Percentiles rank a stretch among this genome's conserved stretches.
Evolutionary conservation across 1,140 invertebrate genomes (phyloP).

Genomic region (Euura saliciscinereae): DNA sequence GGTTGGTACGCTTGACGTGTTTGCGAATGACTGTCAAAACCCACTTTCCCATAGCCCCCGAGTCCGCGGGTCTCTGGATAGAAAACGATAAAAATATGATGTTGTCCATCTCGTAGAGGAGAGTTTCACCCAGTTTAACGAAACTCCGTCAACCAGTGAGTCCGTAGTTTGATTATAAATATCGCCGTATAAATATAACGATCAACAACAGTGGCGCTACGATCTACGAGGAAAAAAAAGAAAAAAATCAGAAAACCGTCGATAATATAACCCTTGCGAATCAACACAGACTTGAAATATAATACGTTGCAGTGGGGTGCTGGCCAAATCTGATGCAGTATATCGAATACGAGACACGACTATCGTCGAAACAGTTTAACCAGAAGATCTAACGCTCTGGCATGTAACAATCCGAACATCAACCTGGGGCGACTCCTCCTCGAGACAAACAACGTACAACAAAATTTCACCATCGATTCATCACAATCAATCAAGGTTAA

Average conservation of each 20-base stretch:
- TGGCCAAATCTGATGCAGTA: neutral
- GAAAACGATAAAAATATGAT: neutral
- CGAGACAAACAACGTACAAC: neutral
- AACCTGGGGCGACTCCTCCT: neutral
- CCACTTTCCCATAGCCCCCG: slow-evolving; percentile 35
- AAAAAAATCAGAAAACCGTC: neutral
- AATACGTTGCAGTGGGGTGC: slow-evolving; percentile 1
- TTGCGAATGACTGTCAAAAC: slow-evolving; percentile 56
- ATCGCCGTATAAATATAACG: neutral
- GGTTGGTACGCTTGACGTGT: slow-evolving; percentile 20
- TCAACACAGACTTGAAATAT: neutral
- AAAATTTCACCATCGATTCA: neutral
- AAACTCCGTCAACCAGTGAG: slow-evolving; percentile 10
- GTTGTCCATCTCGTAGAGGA: slow-evolving; percentile 6
- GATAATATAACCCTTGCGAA: neutral
- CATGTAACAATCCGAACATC: neutral
- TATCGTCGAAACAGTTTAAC: neutral
- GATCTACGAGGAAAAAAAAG: neutral
- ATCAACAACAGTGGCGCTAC: neutral
- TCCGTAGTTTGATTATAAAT: neutral
- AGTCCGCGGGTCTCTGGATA: neutral
- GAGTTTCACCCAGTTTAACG: slow-evolving; percentile 8
- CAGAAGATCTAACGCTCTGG: neutral
- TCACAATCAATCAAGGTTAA: neutral
- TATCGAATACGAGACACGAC: neutral